Evolutionary conservation across 2,797 vertebrate species (phyloP).

Genomic region (Cyprinodon diabolis): DNA sequence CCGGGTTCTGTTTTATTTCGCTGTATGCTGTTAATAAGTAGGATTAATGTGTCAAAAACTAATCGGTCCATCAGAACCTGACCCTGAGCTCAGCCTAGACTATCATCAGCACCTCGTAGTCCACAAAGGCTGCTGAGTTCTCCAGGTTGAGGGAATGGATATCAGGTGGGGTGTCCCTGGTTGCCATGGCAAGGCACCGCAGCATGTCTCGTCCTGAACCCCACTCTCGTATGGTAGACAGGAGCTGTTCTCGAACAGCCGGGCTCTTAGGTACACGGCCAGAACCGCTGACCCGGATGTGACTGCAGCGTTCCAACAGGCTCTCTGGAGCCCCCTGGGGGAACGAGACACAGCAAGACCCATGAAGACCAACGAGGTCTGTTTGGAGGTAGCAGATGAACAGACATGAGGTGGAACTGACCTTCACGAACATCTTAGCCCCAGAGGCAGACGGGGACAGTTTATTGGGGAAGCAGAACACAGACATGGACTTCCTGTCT

Average conservation of each 20-base stretch:
- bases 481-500: conserved; percentile 86
- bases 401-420: conserved; percentile 22
- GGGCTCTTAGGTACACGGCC: conserved; percentile 69
- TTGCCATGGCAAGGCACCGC: conserved; percentile 84
- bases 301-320: conserved; percentile 79
- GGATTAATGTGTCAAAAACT: neutral
- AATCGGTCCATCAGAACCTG: neutral
- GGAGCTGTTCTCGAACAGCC: conserved; percentile 72
- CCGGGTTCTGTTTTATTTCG: neutral
- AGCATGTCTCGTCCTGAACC: conserved; percentile 80
- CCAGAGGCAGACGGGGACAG: conserved; percentile 70
- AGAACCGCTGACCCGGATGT: conserved; percentile 67
- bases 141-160: conserved; percentile 78
- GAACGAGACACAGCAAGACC: neutral
- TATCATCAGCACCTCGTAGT: conserved; percentile 77
- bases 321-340: conserved; percentile 82
- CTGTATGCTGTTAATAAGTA: neutral
- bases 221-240: conserved; percentile 79
- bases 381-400: neutral
- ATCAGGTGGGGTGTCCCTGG: conserved; percentile 79
- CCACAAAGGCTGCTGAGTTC: conserved; percentile 69
- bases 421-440: conserved; percentile 85
- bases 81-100: neutral
- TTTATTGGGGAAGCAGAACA: conserved; percentile 82
- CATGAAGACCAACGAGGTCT: neutral